Percentiles rank a stretch among this genome's conserved stretches.
Evolutionary conservation across 2,797 vertebrate species (phyloP).

Genomic region (Menidia menidia): DNA sequence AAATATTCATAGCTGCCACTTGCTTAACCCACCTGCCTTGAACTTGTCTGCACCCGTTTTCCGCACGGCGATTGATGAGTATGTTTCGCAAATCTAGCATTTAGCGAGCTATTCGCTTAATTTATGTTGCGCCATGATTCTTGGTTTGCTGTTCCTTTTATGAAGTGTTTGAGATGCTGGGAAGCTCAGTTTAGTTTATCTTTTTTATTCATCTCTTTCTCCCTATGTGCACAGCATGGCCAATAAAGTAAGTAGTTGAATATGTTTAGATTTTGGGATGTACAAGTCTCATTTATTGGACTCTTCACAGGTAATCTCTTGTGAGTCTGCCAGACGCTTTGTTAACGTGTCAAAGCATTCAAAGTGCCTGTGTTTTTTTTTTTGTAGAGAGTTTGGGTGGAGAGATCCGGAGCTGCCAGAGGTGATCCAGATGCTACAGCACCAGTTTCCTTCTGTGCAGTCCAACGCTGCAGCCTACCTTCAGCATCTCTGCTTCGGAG

Average conservation of each 20-base stretch:
- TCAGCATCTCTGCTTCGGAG: conserved; percentile 98
- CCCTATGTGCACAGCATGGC: neutral
- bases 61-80: conserved; percentile 15
- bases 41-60: conserved; percentile 18
- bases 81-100: conserved; percentile 51
- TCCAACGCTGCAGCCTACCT: conserved; percentile 98
- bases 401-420: conserved; percentile 98
- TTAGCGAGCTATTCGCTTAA: conserved; percentile 28
- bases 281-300: conserved; percentile 33
- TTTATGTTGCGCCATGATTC: conserved; percentile 14
- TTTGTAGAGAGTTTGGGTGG: conserved; percentile 97
- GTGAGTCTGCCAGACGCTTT: conserved; percentile 32
- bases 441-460: conserved; percentile 99
- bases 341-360: conserved; percentile 40
- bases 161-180: conserved; percentile 12
- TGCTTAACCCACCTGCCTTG: conserved; percentile 15
- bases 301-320: conserved; percentile 38
- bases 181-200: conserved; percentile 28
- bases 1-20: conserved; percentile 3
- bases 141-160: conserved; percentile 19
- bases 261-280: conserved; percentile 12
- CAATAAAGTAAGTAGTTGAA: conserved; percentile 2
- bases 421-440: conserved; percentile 99
- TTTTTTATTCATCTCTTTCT: conserved; percentile 6
- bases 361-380: conserved; percentile 46